Conservation (phyloP, 2,888 invertebrate species). For the Andrena hattorfiana region DNA sequence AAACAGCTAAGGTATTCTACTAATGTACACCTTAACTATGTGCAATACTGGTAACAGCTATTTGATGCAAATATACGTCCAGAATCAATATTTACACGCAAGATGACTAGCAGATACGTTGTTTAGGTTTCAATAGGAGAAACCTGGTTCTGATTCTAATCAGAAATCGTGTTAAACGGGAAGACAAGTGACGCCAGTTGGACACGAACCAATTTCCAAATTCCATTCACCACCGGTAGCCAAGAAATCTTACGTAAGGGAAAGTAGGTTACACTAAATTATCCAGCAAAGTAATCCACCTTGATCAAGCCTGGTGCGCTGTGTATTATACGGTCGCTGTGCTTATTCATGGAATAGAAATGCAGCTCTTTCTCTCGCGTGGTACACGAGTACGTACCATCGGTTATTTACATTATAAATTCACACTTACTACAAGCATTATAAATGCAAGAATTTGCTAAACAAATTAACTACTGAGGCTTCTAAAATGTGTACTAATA, state of each 20-base stretch:
- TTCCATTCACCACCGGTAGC: slow-evolving; percentile 22
- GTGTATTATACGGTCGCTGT: neutral
- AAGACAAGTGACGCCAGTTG: slow-evolving; percentile 8
- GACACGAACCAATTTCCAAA: slow-evolving; percentile 39
- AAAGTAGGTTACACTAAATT: slow-evolving; percentile 50
- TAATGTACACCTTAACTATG: no score
- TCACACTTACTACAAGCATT: neutral
- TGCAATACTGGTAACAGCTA: no score
- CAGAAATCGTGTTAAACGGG: neutral
- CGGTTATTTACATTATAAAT: neutral
- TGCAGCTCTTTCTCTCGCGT: neutral
- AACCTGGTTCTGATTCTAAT: neutral
- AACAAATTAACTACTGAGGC: no score
- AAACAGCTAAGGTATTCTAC: no score
- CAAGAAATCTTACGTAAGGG: slow-evolving; percentile 41
- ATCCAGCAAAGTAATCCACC: slow-evolving; percentile 33
- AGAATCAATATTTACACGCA: no score
- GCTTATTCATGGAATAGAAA: slow-evolving; percentile 5
- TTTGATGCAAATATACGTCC: no score
- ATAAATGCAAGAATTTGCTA: no score
- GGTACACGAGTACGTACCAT: neutral
- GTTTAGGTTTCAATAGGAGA: neutral
- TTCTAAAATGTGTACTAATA: no score
- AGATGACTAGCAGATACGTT: neutral
- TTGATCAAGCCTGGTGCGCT: slow-evolving; percentile 28